Percentiles rank a stretch among this genome's conserved stretches.
Evolutionary conservation across 2,113 vertebrate species (phyloP).

Genomic region (Vulpes vulpes): DNA sequence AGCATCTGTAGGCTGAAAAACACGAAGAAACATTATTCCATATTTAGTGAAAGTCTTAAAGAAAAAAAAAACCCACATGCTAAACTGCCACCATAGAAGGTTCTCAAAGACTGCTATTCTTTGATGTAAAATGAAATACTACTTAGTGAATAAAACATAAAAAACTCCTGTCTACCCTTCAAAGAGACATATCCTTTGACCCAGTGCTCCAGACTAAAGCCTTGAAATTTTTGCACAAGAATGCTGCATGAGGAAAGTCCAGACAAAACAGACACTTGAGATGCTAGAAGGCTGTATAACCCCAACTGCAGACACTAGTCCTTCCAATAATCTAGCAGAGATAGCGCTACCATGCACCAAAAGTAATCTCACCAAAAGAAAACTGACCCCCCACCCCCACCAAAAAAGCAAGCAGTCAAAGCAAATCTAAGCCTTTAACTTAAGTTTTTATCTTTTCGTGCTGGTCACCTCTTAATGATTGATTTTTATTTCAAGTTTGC

Average conservation of each 20-base stretch:
- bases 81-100: constrained; percentile 83
- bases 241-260: constrained; percentile 87
- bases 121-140: constrained; percentile 92
- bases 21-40: constrained; percentile 66
- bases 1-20: constrained; percentile 70
- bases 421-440: constrained; percentile 71
- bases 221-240: constrained; percentile 90
- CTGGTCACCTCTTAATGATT: constrained; percentile 45
- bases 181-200: constrained; percentile 94
- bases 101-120: constrained; percentile 89
- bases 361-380: constrained; percentile 79
- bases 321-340: constrained; percentile 82
- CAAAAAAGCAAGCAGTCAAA: background rate
- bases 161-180: constrained; percentile 89
- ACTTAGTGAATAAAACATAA: constrained; percentile 91
- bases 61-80: constrained; percentile 60
- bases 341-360: constrained; percentile 76
- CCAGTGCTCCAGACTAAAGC: constrained; percentile 91
- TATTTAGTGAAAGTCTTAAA: constrained; percentile 83
- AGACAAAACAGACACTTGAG: constrained; percentile 97
- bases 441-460: constrained; percentile 65
- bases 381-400: constrained; percentile 48
- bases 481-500: constrained; percentile 47
- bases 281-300: constrained; percentile 87
- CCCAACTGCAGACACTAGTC: constrained; percentile 86